Conservation (phyloP, 2,888 invertebrate genomes). For the Trimorus sp. region DNA sequence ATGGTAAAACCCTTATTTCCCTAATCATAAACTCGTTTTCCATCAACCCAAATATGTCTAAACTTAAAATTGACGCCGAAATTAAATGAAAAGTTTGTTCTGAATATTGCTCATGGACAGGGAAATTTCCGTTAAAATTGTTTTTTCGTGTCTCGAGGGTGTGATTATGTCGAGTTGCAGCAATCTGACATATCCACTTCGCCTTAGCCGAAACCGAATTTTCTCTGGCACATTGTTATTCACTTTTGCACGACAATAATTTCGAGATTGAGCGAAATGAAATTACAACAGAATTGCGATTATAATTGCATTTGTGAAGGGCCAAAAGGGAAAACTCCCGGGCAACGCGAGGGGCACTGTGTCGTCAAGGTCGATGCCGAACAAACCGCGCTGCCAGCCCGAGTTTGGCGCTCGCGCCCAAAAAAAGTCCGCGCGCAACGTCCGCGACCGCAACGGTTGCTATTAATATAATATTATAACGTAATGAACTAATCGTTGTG, state of each 20-base stretch:
- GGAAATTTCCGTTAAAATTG: no score
- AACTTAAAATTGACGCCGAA: no score
- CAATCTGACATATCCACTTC: no score
- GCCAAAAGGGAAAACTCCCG: conserved; percentile 45
- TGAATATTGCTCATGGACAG: no score
- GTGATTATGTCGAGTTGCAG: no score
- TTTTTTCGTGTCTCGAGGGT: no score
- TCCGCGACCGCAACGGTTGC: background rate
- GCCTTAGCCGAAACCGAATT: no score
- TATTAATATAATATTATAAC: conserved; percentile 20
- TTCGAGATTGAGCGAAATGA: conserved; percentile 49
- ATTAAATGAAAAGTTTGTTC: no score
- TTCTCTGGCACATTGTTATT: conserved; percentile 12
- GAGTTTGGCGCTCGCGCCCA: conserved; percentile 5
- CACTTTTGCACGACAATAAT: conserved; percentile 42
- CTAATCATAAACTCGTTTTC: no score
- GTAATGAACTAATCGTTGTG: conserved; percentile 37
- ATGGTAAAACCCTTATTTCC: no score
- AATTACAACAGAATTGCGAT: conserved; percentile 55
- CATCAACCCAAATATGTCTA: no score
- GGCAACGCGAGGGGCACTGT: conserved; percentile 27
- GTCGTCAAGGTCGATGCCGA: conserved; percentile 40
- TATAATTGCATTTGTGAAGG: conserved; percentile 50
- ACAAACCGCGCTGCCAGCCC: conserved; percentile 34
- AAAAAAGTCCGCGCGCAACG: background rate